These are phyloP conservation scores for Cuculus canorus DNA, from an alignment of 2,797 vertebrate species.

Conservation along the genomic window DNA sequence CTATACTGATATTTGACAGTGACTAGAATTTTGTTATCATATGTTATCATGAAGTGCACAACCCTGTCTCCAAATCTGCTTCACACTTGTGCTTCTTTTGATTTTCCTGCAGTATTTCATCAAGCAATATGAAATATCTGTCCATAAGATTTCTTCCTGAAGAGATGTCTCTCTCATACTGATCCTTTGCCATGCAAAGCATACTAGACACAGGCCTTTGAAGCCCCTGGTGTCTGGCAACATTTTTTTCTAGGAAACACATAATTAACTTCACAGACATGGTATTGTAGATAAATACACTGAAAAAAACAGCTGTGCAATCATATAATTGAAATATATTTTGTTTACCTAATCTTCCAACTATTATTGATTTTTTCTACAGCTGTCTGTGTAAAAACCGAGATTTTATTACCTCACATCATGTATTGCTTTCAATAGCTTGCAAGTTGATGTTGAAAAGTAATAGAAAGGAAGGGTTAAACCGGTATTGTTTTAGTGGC, in stretches of 20 bases:
- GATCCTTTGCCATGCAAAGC: background rate
- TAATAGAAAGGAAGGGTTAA: background rate
- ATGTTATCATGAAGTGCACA: background rate
- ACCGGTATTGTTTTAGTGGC: background rate
- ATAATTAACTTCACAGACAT: background rate
- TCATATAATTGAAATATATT: background rate
- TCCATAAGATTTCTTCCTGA: background rate
- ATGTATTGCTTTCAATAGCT: background rate
- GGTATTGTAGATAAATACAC: background rate
- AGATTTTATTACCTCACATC: background rate
- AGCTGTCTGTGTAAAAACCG: background rate
- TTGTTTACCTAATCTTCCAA: background rate
- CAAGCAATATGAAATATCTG: background rate
- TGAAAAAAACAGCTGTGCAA: background rate
- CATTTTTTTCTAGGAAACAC: background rate
- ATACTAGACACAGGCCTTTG: background rate
- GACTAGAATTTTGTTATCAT: background rate
- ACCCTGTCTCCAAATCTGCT: background rate
- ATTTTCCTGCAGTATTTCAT: background rate
- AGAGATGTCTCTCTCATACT: background rate
- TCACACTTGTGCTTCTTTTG: background rate
- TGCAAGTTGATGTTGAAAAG: background rate
- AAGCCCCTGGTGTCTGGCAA: fast-evolving
- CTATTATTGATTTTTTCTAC: background rate
- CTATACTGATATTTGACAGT: background rate